phyloP scores from a whole-genome alignment of 2,888 invertebrate genomes.

The Eutolmus rufibarbis region DNA sequence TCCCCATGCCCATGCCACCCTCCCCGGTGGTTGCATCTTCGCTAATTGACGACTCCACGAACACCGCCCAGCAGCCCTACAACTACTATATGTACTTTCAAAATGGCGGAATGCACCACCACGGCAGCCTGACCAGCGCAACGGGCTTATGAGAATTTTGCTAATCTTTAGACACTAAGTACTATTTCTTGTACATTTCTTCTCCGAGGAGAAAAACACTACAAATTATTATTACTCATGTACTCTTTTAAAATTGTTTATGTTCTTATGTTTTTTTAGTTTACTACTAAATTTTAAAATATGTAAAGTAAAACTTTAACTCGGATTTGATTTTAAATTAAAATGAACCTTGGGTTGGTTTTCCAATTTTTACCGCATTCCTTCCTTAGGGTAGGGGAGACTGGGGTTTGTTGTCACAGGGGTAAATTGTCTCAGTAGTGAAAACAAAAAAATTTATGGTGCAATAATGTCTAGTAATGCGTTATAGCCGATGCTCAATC shows the following conservation, averaged over 20 bases:
- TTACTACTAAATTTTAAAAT: not conserved
- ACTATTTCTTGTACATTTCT: not conserved
- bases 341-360: not conserved
- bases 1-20: constrained; percentile 50
- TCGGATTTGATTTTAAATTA: not conserved
- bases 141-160: constrained; percentile 59
- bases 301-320: not conserved
- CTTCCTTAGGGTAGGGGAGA: too few relatives aligned
- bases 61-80: constrained; percentile 55
- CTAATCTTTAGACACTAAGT: not conserved
- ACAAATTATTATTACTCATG: not conserved
- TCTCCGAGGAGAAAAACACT: not conserved
- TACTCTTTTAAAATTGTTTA: not conserved
- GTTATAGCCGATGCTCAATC: too few relatives aligned
- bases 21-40: constrained; percentile 52
- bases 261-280: not conserved
- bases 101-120: constrained; percentile 61
- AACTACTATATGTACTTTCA: constrained; percentile 64
- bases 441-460: too few relatives aligned
- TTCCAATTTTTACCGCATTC: not conserved
- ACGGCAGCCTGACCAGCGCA: constrained; percentile 57
- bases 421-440: too few relatives aligned
- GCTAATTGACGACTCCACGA: constrained; percentile 48
- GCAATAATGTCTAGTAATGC: too few relatives aligned
- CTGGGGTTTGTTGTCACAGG: too few relatives aligned